phyloP scores from a whole-genome alignment of 2,113 vertebrate species.

The Crotalus helleri region DNA sequence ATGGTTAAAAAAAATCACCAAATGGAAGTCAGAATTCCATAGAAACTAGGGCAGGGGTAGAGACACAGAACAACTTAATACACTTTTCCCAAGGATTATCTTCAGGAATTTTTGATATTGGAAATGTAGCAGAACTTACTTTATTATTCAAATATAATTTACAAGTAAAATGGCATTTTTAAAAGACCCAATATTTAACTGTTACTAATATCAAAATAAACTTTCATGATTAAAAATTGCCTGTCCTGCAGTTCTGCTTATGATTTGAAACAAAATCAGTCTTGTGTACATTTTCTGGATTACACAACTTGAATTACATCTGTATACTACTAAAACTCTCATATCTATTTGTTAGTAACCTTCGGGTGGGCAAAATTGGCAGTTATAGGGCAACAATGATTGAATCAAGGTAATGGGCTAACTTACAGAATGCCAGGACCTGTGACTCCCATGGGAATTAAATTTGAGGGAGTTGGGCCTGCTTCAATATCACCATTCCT shows the following conservation, averaged over 20 bases:
- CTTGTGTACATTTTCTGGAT: not conserved
- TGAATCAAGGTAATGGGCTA: no score
- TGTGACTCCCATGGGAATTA: no score
- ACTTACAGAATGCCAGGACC: no score
- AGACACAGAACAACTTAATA: not conserved
- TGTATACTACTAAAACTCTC: no score
- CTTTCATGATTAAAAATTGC: not conserved
- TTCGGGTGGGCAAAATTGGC: no score
- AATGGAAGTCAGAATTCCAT: not conserved
- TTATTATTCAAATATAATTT: not conserved
- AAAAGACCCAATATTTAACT: constrained; percentile 5
- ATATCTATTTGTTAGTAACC: no score
- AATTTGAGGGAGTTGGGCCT: no score
- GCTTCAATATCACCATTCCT: no score
- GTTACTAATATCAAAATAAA: not conserved
- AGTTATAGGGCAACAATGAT: no score
- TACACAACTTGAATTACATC: constrained; percentile 9
- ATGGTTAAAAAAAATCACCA: not conserved
- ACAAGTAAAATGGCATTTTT: not conserved
- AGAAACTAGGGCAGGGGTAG: not conserved
- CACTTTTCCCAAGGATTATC: not conserved
- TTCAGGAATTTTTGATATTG: not conserved
- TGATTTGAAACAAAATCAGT: not conserved
- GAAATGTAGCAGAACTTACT: not conserved
- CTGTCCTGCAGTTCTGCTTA: constrained; percentile 9